Conservation (phyloP, 2,888 invertebrate species). For the Heterodera filipjevi region DNA sequence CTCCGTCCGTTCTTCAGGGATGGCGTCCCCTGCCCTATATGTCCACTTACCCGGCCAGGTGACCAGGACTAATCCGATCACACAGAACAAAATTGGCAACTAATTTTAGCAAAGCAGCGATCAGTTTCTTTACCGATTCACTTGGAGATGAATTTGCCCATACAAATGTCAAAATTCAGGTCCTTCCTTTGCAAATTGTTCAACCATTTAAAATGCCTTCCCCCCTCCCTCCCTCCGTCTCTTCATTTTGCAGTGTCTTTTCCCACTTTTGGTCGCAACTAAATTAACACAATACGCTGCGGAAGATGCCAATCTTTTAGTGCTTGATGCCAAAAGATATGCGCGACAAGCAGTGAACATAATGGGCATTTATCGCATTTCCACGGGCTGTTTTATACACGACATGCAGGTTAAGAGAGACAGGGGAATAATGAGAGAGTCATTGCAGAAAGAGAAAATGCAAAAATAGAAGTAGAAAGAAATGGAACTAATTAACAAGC, state of each 20-base stretch:
- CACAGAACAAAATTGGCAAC: not conserved
- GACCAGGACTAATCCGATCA: not conserved
- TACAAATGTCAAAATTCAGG: conserved; percentile 58
- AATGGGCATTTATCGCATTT: conserved; percentile 56
- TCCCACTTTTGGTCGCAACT: conserved; percentile 63
- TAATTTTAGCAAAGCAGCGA: conserved; percentile 53
- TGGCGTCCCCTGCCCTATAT: conserved; percentile 64
- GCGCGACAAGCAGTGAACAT: conserved; percentile 58
- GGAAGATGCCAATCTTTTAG: conserved; percentile 60
- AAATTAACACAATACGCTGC: conserved; percentile 62
- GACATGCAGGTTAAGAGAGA: conserved; percentile 52
- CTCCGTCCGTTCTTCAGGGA: conserved; percentile 43
- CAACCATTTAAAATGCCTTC: too few species aligned
- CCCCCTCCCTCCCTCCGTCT: not conserved
- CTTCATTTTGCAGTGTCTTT: conserved; percentile 53
- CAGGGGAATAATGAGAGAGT: not conserved
- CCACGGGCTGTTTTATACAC: conserved; percentile 61
- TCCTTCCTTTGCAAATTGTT: too few species aligned
- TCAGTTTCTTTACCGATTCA: conserved; percentile 60
- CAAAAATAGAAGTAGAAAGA: too few species aligned
- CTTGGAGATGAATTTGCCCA: conserved; percentile 58
- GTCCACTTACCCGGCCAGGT: conserved; percentile 59
- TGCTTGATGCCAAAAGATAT: conserved; percentile 59
- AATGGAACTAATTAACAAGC: not conserved
- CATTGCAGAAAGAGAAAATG: not conserved